Percentiles rank a stretch among this genome's conserved stretches.
Evolutionary conservation across 2,888 invertebrate species (phyloP).

Genomic region (Thalpophila matura): DNA sequence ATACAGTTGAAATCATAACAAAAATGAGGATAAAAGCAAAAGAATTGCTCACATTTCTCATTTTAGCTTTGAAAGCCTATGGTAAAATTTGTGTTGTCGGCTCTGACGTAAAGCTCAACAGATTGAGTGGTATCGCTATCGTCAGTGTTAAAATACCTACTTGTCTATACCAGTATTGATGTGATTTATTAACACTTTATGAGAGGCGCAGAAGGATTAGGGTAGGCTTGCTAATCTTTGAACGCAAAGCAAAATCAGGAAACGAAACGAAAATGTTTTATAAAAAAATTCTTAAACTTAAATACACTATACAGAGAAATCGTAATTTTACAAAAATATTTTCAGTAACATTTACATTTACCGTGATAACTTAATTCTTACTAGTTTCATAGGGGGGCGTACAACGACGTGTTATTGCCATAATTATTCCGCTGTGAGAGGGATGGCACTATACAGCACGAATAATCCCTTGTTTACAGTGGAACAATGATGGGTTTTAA

Average conservation of each 20-base stretch:
- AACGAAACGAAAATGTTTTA: conserved; percentile 12
- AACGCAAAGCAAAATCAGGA: background rate
- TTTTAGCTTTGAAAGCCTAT: conserved; percentile 55
- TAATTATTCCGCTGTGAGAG: too few relatives aligned
- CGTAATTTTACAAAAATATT: background rate
- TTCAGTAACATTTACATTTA: background rate
- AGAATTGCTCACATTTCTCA: conserved; percentile 52
- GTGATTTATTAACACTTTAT: conserved; percentile 44
- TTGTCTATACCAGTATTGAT: conserved; percentile 33
- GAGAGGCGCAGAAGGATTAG: conserved; percentile 43
- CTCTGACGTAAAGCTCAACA: conserved; percentile 57
- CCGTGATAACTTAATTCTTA: too few relatives aligned
- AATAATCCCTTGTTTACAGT: too few relatives aligned
- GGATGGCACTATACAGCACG: too few relatives aligned
- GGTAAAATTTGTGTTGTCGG: conserved; percentile 60
- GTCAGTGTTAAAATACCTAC: conserved; percentile 55
- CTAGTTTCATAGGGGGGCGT: too few relatives aligned
- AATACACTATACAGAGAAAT: too few relatives aligned
- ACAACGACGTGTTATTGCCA: too few relatives aligned
- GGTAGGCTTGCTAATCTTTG: conserved; percentile 11
- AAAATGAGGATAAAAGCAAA: conserved; percentile 35
- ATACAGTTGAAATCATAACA: conserved; percentile 45
- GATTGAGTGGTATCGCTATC: conserved; percentile 61
- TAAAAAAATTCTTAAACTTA: background rate
- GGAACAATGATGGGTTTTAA: too few relatives aligned